A percentile compares a stretch with the other conserved stretches of the same genome.
Conservation (phyloP, 1,140 invertebrate genomes). For the Cydia fagiglandana region DNA sequence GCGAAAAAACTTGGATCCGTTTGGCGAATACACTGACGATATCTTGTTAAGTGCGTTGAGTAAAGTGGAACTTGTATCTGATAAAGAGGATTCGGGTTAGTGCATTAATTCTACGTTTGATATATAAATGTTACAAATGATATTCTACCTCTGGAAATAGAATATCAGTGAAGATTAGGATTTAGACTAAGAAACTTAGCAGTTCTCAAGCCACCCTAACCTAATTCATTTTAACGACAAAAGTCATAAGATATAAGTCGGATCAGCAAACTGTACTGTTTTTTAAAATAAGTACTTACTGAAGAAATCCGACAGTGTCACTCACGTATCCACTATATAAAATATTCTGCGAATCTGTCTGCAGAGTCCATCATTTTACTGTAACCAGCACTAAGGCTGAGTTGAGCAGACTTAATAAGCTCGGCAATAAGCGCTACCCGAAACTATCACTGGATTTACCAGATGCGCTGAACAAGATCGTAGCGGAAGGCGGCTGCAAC, state of each 20-base stretch:
- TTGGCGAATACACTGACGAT: slow-evolving; percentile 85
- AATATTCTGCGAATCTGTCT: no score
- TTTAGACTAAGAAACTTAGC: no score
- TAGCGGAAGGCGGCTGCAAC: slow-evolving; percentile 83
- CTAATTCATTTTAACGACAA: no score
- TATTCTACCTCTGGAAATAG: background rate
- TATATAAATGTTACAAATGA: background rate
- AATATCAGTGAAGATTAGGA: no score
- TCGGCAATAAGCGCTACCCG: background rate
- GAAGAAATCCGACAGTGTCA: no score
- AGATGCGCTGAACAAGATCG: slow-evolving; percentile 79
- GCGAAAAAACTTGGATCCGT: slow-evolving; percentile 90
- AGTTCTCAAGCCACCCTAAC: no score
- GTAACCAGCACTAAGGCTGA: background rate
- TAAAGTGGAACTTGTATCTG: slow-evolving; percentile 76
- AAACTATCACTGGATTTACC: slow-evolving; percentile 14
- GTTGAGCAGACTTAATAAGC: background rate
- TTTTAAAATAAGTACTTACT: no score
- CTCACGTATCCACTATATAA: no score
- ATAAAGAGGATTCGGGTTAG: slow-evolving; percentile 48
- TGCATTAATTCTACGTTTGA: background rate
- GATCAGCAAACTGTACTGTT: no score
- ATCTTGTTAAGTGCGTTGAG: slow-evolving; percentile 87
- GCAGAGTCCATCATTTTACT: background rate
- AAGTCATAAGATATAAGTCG: no score